phyloP scores from a whole-genome alignment of 1,140 invertebrate species.

The Phthorimaea operculella region DNA sequence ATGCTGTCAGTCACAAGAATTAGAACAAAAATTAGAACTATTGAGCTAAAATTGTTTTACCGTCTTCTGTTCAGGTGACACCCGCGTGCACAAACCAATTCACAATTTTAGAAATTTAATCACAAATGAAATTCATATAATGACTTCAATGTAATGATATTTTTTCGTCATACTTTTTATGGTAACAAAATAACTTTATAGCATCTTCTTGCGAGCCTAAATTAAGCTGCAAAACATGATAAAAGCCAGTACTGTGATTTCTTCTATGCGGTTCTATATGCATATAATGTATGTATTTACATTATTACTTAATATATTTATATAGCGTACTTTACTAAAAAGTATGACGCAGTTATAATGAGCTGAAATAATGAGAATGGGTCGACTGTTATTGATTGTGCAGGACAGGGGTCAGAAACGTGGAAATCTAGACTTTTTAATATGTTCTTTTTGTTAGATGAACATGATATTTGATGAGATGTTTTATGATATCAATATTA shows the following conservation, averaged over 20 bases:
- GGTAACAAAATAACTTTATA: not conserved
- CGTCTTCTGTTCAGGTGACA: constrained; percentile 62
- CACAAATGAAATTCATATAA: not conserved
- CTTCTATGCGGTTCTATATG: too few species aligned
- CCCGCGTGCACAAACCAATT: constrained; percentile 56
- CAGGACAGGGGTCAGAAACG: too few species aligned
- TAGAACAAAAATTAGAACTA: constrained; percentile 45
- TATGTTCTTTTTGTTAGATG: too few species aligned
- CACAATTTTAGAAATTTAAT: constrained; percentile 24
- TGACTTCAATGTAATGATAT: too few species aligned
- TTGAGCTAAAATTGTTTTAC: constrained; percentile 58
- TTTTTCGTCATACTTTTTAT: constrained; percentile 9
- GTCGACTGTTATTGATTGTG: too few species aligned
- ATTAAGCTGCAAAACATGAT: constrained; percentile 1
- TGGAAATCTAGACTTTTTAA: too few species aligned
- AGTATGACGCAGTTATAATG: constrained; percentile 12
- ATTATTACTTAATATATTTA: not conserved
- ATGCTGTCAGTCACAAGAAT: constrained; percentile 64
- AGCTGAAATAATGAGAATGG: constrained; percentile 7
- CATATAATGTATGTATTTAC: not conserved
- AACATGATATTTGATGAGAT: too few species aligned
- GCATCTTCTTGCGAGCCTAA: too few species aligned
- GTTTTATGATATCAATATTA: too few species aligned
- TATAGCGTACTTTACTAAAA: constrained; percentile 10
- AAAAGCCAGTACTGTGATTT: not conserved